Percentiles rank a stretch among this genome's conserved stretches.
Evolutionary conservation across 1,140 invertebrate species (phyloP).

Genomic region (Ganaspis sp.): DNA sequence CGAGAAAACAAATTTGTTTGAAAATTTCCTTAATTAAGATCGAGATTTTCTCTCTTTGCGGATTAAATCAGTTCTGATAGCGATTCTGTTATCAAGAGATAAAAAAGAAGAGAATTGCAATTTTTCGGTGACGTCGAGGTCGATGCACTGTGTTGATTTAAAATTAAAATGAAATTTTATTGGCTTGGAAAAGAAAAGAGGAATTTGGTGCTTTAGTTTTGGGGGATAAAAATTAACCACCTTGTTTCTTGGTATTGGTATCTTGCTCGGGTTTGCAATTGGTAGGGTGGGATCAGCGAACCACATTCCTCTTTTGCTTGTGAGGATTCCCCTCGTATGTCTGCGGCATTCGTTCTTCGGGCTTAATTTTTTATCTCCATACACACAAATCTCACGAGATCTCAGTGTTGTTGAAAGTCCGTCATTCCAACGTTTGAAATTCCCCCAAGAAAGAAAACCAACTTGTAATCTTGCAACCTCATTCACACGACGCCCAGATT

Average conservation of each 20-base stretch:
- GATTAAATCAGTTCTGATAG: too few relatives aligned
- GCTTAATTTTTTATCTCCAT: conserved; percentile 23
- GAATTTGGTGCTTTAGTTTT: conserved; percentile 28
- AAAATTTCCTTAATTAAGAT: too few relatives aligned
- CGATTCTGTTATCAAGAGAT: too few relatives aligned
- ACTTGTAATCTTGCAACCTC: conserved; percentile 30
- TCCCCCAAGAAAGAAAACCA: conserved; percentile 1
- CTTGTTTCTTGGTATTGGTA: conserved; percentile 4
- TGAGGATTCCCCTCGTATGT: conserved; percentile 20
- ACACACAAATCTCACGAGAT: conserved; percentile 18
- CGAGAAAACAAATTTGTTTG: too few relatives aligned
- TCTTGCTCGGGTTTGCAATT: neutral
- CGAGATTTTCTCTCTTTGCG: too few relatives aligned
- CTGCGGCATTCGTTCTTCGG: neutral
- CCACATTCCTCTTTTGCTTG: conserved; percentile 25
- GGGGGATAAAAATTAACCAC: conserved; percentile 10
- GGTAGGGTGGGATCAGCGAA: conserved; percentile 21
- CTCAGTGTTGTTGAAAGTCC: conserved; percentile 19
- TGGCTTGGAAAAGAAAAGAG: neutral
- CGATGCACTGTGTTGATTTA: neutral
- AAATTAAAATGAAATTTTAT: neutral
- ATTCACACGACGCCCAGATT: conserved; percentile 28
- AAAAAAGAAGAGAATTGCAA: neutral
- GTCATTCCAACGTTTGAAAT: conserved; percentile 25
- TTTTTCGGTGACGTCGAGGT: neutral